Evolutionary conservation across 2,888 invertebrate species (phyloP).

Genomic region (Zhengitettix transpicula): DNA sequence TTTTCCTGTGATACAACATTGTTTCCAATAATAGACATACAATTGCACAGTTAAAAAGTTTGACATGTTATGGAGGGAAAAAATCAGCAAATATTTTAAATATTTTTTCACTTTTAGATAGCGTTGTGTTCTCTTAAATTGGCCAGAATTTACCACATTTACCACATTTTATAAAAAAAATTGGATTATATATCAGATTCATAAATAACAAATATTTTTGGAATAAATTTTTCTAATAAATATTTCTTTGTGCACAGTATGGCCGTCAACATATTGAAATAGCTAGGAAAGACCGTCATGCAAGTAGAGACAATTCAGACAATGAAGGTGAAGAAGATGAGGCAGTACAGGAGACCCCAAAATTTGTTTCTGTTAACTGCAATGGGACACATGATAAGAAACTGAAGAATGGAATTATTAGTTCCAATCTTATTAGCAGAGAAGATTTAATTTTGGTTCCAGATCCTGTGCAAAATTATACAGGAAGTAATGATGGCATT

Average conservation of each 20-base stretch:
- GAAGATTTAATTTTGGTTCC: conserved; percentile 60
- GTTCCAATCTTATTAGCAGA: conserved; percentile 42
- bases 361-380: conserved; percentile 14
- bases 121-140: no score
- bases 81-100: no score
- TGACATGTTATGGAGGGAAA: no score
- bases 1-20: no score
- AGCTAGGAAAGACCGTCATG: conserved; percentile 33
- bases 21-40: no score
- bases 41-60: no score
- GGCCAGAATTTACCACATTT: no score
- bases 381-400: conserved; percentile 7
- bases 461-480: conserved; percentile 42
- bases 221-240: no score
- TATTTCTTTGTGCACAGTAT: conserved; percentile 36
- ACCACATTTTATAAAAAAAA: no score
- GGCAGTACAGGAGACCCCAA: conserved; percentile 20
- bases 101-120: no score
- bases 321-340: conserved; percentile 35
- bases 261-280: conserved; percentile 67
- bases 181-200: no score
- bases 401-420: conserved; percentile 8
- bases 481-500: neutral
- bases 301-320: conserved; percentile 26
- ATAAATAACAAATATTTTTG: no score